These are phyloP conservation scores for Asteroscopus sphinx DNA, from an alignment of 2,888 invertebrate species.

Conservation along the genomic window DNA sequence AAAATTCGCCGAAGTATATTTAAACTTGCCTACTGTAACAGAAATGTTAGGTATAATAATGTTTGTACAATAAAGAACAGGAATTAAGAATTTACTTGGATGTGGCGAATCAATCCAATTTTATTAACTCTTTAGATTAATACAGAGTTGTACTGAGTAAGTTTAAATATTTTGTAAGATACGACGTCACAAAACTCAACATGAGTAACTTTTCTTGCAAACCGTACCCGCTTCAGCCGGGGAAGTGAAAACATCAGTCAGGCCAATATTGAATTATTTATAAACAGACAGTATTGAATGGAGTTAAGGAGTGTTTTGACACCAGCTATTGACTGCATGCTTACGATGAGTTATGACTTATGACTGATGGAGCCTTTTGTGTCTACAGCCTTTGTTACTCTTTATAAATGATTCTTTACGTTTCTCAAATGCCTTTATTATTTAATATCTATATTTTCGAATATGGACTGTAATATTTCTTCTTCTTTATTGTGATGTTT, in stretches of 20 bases:
- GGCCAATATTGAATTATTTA: slow-evolving; percentile 85
- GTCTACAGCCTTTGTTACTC: slow-evolving; percentile 70
- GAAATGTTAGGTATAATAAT: too few relatives aligned
- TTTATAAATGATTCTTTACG: slow-evolving; percentile 68
- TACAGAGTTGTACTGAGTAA: slow-evolving; percentile 2
- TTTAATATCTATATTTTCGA: slow-evolving; percentile 48
- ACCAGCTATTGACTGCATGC: slow-evolving; percentile 84
- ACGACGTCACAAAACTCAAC: background rate
- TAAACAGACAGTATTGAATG: slow-evolving; percentile 81
- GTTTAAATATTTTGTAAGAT: background rate
- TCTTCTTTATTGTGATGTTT: slow-evolving; percentile 25
- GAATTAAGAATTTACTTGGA: too few relatives aligned
- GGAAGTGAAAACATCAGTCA: slow-evolving; percentile 68
- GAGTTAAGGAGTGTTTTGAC: slow-evolving; percentile 80
- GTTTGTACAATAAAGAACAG: too few relatives aligned
- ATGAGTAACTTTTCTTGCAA: slow-evolving; percentile 44
- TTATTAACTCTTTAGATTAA: too few relatives aligned
- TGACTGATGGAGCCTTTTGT: slow-evolving; percentile 84
- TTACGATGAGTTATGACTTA: slow-evolving; percentile 78
- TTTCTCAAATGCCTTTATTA: slow-evolving; percentile 61
- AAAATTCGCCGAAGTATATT: too few relatives aligned
- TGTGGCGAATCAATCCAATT: too few relatives aligned
- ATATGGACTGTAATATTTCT: slow-evolving; percentile 24
- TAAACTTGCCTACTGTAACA: too few relatives aligned
- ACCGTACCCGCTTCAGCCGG: slow-evolving; percentile 50